Evolutionary conservation across 1,140 invertebrate genomes (phyloP).

Genomic region (Caenorhabditis tropicalis): DNA sequence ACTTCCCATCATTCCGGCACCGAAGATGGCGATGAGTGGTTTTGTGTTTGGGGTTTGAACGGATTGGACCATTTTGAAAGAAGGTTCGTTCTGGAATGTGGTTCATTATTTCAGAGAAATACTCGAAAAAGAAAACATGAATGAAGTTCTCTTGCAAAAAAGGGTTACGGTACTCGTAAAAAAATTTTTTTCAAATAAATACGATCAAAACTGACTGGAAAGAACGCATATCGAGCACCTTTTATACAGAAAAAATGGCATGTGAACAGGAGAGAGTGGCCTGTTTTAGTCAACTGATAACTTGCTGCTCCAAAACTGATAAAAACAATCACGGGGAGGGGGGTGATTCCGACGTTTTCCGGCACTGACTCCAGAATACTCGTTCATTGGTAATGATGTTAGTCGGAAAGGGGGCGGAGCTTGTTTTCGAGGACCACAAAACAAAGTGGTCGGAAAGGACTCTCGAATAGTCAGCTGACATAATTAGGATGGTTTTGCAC

Average conservation of each 20-base stretch:
- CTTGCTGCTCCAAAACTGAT: slow-evolving; percentile 3
- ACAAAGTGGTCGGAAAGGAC: background rate
- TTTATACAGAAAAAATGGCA: slow-evolving; percentile 26
- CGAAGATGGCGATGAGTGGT: slow-evolving; percentile 62
- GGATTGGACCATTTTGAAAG: background rate
- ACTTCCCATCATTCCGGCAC: slow-evolving; percentile 67
- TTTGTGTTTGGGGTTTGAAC: background rate
- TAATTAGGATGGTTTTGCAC: background rate
- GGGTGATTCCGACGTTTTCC: background rate
- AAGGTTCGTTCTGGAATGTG: background rate
- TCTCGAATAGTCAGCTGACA: background rate
- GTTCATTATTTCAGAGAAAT: too few species aligned
- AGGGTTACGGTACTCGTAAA: too few species aligned
- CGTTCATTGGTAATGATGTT: background rate
- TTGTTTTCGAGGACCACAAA: background rate
- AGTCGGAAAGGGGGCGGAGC: background rate
- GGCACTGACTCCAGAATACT: background rate
- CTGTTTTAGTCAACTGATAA: slow-evolving; percentile 33
- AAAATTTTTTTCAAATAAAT: background rate
- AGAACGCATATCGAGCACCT: background rate
- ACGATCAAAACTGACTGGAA: background rate
- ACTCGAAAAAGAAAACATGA: too few species aligned
- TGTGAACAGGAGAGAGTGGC: slow-evolving; percentile 40
- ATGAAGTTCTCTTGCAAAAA: too few species aligned
- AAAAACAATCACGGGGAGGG: slow-evolving; percentile 6